Evolutionary conservation across 2,113 vertebrate species (phyloP).

Genomic region (Zingel zingel): DNA sequence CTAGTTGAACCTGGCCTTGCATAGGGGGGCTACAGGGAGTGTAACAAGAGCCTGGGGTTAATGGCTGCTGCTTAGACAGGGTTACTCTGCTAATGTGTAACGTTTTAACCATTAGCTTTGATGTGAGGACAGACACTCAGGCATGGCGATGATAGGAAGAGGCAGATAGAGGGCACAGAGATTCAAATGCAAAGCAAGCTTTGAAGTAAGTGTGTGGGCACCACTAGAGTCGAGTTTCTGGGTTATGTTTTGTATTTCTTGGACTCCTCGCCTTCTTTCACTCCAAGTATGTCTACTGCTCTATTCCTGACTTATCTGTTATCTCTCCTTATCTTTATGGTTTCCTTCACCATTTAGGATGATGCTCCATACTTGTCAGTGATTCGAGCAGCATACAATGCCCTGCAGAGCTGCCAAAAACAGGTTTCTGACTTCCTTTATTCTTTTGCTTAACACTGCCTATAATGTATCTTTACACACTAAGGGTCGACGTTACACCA

Average conservation of each 20-base stretch:
- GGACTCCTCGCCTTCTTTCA: conserved; percentile 18
- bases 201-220: conserved; percentile 56
- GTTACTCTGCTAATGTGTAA: conserved; percentile 73
- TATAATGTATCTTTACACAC: neutral
- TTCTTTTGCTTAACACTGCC: neutral
- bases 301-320: conserved; percentile 20
- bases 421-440: neutral
- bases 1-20: conserved; percentile 72
- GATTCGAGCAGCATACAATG: neutral
- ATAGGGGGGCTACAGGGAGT: neutral
- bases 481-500: neutral
- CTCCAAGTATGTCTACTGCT: neutral
- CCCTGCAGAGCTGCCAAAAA: conserved; percentile 24
- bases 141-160: conserved; percentile 30
- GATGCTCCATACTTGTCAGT: conserved; percentile 8
- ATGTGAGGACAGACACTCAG: conserved; percentile 65
- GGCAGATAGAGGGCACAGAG: conserved; percentile 27
- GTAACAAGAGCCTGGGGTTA: conserved; percentile 74
- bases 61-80: conserved; percentile 62
- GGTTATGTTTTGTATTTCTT: conserved; percentile 35
- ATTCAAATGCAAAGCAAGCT: conserved; percentile 14
- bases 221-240: conserved; percentile 2
- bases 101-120: conserved; percentile 65
- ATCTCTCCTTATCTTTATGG: conserved; percentile 39
- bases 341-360: conserved; percentile 29